These are phyloP conservation scores for Schrankia costaestrigalis DNA, from an alignment of 2,888 invertebrate species.

Conservation along the genomic window DNA sequence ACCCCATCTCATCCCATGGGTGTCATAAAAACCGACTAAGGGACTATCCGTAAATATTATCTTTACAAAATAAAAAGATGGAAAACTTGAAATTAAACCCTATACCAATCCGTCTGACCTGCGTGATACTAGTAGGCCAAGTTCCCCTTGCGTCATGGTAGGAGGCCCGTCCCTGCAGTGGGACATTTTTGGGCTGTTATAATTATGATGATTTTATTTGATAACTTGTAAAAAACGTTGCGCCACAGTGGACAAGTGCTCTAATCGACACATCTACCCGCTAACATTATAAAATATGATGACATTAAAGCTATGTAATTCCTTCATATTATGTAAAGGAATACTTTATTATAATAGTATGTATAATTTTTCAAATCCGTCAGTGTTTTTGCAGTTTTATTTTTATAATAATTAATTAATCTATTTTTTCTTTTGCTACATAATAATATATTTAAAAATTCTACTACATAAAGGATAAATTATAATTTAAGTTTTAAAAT, in stretches of 20 bases:
- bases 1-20: too few relatives aligned
- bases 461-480: conserved; percentile 49
- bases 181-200: too few relatives aligned
- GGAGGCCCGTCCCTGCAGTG: too few relatives aligned
- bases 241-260: conserved; percentile 12
- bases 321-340: conserved; percentile 49
- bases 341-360: conserved; percentile 44
- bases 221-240: too few relatives aligned
- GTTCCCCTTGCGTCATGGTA: too few relatives aligned
- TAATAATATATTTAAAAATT: conserved; percentile 36
- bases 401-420: conserved; percentile 34
- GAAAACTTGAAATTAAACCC: too few relatives aligned
- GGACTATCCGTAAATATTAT: too few relatives aligned
- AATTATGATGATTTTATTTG: too few relatives aligned
- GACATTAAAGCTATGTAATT: conserved; percentile 56
- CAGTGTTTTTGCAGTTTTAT: conserved; percentile 73
- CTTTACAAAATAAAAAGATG: too few relatives aligned
- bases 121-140: too few relatives aligned
- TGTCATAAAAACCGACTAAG: too few relatives aligned
- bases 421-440: conserved; percentile 53
- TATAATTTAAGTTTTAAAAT: conserved; percentile 36
- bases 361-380: conserved; percentile 71
- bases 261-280: conserved; percentile 19
- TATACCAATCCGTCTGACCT: too few relatives aligned
- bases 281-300: conserved; percentile 31